phyloP scores from a whole-genome alignment of 2,888 invertebrate genomes.

The Drosophila prostipennis region DNA sequence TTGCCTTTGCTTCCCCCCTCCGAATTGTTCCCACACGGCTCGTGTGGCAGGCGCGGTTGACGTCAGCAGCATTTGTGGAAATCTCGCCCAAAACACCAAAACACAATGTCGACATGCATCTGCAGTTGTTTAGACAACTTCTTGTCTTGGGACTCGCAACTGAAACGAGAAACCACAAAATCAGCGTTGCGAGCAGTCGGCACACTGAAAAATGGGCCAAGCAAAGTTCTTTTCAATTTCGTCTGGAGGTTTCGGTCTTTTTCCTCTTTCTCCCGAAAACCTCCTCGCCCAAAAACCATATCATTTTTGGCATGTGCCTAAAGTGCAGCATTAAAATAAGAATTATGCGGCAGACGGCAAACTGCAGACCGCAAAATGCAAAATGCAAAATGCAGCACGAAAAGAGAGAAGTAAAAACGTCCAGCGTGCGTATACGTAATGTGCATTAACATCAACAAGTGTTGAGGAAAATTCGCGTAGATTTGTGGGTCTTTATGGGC shows the following conservation, averaged over 20 bases:
- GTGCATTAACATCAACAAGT: slow-evolving; percentile 63
- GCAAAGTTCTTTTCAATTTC: slow-evolving; percentile 24
- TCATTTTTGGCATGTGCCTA: slow-evolving; percentile 46
- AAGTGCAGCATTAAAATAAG: slow-evolving; percentile 47
- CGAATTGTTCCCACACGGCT: slow-evolving; percentile 39
- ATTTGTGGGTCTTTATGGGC: slow-evolving; percentile 1
- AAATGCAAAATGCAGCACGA: slow-evolving; percentile 19
- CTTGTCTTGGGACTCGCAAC: slow-evolving; percentile 28
- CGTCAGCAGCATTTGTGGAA: slow-evolving; percentile 55
- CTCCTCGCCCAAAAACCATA: background rate
- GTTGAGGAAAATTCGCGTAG: slow-evolving; percentile 20
- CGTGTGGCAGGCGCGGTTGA: slow-evolving; percentile 48
- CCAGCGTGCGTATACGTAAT: slow-evolving; percentile 64
- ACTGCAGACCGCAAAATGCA: slow-evolving; percentile 24
- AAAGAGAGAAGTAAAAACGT: slow-evolving; percentile 18
- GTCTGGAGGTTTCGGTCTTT: slow-evolving; percentile 17
- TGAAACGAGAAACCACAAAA: slow-evolving; percentile 44
- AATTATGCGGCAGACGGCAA: slow-evolving; percentile 52
- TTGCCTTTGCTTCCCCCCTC: background rate
- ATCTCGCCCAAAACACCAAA: slow-evolving; percentile 17
- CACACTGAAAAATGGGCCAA: slow-evolving; percentile 27
- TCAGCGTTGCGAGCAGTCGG: slow-evolving; percentile 19
- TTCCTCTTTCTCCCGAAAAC: background rate
- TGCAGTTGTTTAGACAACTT: slow-evolving; percentile 61
- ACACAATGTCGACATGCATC: slow-evolving; percentile 48